Base-by-base conservation (phyloP, 92 coral and sea anemone genomes). In the Phenganax subtilis region DNA sequence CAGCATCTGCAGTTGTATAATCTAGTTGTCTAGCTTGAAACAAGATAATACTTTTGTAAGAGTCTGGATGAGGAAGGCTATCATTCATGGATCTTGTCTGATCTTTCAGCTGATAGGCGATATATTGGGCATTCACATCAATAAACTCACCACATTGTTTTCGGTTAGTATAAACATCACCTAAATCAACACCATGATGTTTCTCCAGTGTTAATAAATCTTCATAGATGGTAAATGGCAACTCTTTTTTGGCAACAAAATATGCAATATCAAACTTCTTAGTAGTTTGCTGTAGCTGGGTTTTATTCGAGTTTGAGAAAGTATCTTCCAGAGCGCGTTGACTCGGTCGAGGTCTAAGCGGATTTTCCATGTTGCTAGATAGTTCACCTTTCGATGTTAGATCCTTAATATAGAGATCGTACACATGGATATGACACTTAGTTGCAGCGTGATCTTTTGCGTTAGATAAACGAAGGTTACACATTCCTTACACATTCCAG, bases 381-480 rank as follows among this genome's bases (percentile, higher is more conserved):
- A 54, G 57, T 47, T 72, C 17, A 25, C 77, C 77, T 72, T 72
- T 72, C 3, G 47, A 37, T 37, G 47, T 52, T 20, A 37, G 37
- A 20, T 3, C 76, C 76, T 71, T 71, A 37, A 71, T 20, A 10
- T 71, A 72, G 77, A 72, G 77, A 12, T 72, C 25, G 30, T 47
- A 72, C 27, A 56, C 77, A 8, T 72, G 77, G 8, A 10, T 57
- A 54, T 72, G 77, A 72, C 77, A 72, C 31, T 72, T 72, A 31
- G 77, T 72, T 44, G 77, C 77, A 47, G 77, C 58, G 31, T 72
- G 77, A 72, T 72, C 56, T 72, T 72, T 47, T 72, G 77, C 57
- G 58, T 72, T 66, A 9, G 20, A 66, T 66, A 66, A 25, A 72
- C 44, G 57, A 47, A 72, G 77, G 17, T 37, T 59, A 20, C 65